Percentiles rank a stretch among this genome's conserved stretches.
These are phyloP conservation scores for Hycleus phaleratus DNA, from an alignment of 1,140 invertebrate species.

Conservation along the genomic window DNA sequence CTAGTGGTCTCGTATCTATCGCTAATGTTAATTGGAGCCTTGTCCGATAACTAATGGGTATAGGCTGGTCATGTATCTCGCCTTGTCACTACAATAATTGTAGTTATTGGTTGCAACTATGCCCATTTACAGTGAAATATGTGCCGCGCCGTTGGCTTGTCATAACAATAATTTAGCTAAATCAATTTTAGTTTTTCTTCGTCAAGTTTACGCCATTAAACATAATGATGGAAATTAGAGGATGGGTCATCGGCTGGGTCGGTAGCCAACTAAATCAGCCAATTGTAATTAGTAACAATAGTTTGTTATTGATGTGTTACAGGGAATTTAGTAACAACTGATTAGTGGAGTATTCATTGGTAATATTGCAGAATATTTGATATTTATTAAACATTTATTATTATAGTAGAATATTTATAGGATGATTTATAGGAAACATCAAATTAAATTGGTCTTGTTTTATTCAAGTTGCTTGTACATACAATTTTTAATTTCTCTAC, in stretches of 20 bases:
- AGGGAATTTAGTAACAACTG: constrained; percentile 37
- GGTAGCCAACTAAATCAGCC: constrained; percentile 37
- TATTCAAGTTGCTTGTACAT: too few relatives aligned
- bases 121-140: constrained; percentile 38
- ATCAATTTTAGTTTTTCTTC: constrained; percentile 35
- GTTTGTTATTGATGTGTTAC: constrained; percentile 36
- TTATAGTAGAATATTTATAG: too few relatives aligned
- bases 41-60: constrained; percentile 31
- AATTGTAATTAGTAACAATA: constrained; percentile 38
- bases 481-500: too few relatives aligned
- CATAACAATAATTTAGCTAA: constrained; percentile 39
- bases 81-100: constrained; percentile 36
- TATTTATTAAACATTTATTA: constrained; percentile 11
- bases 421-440: too few relatives aligned
- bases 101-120: constrained; percentile 39
- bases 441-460: too few relatives aligned
- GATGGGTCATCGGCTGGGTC: constrained; percentile 31
- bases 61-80: constrained; percentile 30
- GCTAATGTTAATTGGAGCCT: constrained; percentile 32
- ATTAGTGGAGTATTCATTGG: constrained; percentile 30
- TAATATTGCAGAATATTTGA: constrained; percentile 32
- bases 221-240: constrained; percentile 36
- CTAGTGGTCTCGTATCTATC: constrained; percentile 14
- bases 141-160: constrained; percentile 26
- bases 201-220: constrained; percentile 37